phyloP scores from a whole-genome alignment of 2,888 invertebrate species.

The Peribatodes rhomboidaria region DNA sequence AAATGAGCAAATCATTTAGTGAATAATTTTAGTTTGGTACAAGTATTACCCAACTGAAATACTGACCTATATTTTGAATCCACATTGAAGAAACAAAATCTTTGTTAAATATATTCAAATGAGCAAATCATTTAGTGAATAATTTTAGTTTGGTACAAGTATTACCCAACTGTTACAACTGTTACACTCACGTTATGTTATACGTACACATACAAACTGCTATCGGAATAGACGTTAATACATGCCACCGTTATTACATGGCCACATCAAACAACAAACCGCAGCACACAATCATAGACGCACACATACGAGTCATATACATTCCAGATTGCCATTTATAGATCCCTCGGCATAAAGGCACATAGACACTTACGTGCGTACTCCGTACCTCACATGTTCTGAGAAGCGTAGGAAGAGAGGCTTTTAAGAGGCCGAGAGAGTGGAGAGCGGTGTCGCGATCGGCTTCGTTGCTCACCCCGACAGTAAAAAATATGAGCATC shows the following conservation, averaged over 20 bases:
- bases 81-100: too few relatives aligned
- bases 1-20: too few relatives aligned
- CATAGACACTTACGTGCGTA: constrained; percentile 74
- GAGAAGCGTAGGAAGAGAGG: constrained; percentile 72
- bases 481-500: constrained; percentile 87
- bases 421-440: constrained; percentile 84
- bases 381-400: constrained; percentile 62
- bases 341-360: constrained; percentile 60
- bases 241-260: constrained; percentile 10
- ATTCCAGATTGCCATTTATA: constrained; percentile 62
- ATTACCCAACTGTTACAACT: too few relatives aligned
- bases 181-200: too few relatives aligned
- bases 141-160: too few relatives aligned
- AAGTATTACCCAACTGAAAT: not conserved
- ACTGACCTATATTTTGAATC: not conserved
- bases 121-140: too few relatives aligned
- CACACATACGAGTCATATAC: constrained; percentile 39
- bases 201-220: not conserved
- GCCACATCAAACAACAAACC: constrained; percentile 35
- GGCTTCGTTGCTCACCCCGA: constrained; percentile 86
- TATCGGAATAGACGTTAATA: constrained; percentile 7
- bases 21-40: too few relatives aligned
- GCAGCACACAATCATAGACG: constrained; percentile 48
- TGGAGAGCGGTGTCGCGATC: constrained; percentile 85
- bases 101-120: too few relatives aligned